Evolutionary conservation across 2,113 vertebrate genomes (phyloP), one percentile per base, ranked within the genome.

Genomic region (Neolamprologus hecqui): DNA sequence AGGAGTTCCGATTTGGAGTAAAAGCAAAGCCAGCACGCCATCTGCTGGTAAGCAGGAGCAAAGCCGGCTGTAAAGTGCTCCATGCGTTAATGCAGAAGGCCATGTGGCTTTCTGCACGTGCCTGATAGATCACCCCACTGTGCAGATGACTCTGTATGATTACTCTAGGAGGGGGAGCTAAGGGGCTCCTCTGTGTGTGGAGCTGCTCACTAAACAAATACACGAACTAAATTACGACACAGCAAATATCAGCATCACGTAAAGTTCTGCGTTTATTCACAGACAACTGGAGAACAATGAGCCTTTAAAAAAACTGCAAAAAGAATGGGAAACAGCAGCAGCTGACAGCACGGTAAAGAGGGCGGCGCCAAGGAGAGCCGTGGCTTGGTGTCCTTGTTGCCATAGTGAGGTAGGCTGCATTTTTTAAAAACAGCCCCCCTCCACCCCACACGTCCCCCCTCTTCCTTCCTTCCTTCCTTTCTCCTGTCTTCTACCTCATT

Each of bases 341-440:
- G 84, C 80, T 84, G 79, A 26, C 40, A 70, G 54, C 4, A 35
- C 19, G 40, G 15, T 26, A 11, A 54, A n/a, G 65, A 33, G 73
- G 79, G 84, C 21, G 40, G 47, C 26, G 79, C 23, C 7, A 2
- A 40, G 45, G 10, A 68, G 23, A 85, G 23, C 26, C 86, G 51
- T 17, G 54, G 90, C 86, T 85, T 94, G 90, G 90, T 93, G 84
- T 92, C n/a, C 42, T 42, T 17, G 91, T 95, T 86, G 84, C 90
- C 57, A 8, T 3, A 21, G 90, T 23, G 31, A 94, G 7, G 2
- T 8, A 6, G 55, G 42, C 19, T 90, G 88, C 68, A 83, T 92
- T 93, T 93, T 92, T 94, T 84, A 60, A 92, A 92, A 90, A 90
- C 65, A 54, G 10, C 40, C 40, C 51, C 77, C 58, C 65, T 37